Evolutionary conservation across 2,113 vertebrate species (phyloP), one percentile per base, ranked within the genome.

Genomic region (Ameiurus melas): DNA sequence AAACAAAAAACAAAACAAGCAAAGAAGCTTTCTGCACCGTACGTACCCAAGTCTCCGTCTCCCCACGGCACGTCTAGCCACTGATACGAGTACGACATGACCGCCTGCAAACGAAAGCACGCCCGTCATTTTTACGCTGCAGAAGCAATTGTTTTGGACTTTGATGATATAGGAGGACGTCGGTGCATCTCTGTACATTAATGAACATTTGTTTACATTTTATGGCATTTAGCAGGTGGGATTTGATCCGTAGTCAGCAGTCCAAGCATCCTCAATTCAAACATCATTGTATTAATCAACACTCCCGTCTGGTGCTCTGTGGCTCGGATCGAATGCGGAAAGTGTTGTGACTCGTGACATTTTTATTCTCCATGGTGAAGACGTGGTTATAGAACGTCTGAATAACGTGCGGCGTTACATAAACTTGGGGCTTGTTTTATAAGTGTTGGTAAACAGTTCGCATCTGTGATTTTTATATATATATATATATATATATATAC

Each of bases 1-100:
- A 51, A 36, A 36, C 36, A 36, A 36, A 36, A 36, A n/a, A 47
- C 47, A 47, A 47, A 47, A 75, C 39, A 58, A 43, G 4, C 43
- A 43, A 86, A 68, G 71, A 60, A 81, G 79, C 30, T 36, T 86
- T 88, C 73, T 17, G 57, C 83, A 60, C 81, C 22, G 71, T 92
- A 92, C 94, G 43, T 97, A 98, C 97, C 97, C 94, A 98, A 94
- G 91, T 98, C 98, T 94, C 98, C 97, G 71, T 98, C 97, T 93
- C 97, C 97, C 97, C 97, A 98, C 0, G 97, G 97, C 85, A 95
- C 96, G 92, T 98, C 97, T 93, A 97, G 93, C 95, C 97, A 97
- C 93, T 92, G 93, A 90, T 96, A 96, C 87, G 94, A 90, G 86
- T 95, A 96, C 92, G 96, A 96, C 97, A 98, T 98, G 82, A 85